These are phyloP conservation scores for Drosophila guanche DNA, from an alignment of 1,140 invertebrate genomes.

Conservation along the genomic window DNA sequence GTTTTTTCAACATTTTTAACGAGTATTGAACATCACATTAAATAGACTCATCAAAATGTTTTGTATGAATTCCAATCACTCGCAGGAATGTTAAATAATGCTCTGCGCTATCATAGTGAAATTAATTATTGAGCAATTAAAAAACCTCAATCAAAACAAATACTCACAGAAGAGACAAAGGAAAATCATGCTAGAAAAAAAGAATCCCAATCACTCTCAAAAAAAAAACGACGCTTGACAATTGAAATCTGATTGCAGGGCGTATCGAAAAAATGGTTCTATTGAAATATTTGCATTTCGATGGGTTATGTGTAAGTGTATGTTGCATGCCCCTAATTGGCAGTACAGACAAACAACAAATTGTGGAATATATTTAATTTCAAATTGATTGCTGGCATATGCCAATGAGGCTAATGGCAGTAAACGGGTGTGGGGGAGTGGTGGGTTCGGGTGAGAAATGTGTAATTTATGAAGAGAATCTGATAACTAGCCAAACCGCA, in stretches of 20 bases:
- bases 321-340: slow-evolving; percentile 57
- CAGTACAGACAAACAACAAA: slow-evolving; percentile 57
- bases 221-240: slow-evolving; percentile 71
- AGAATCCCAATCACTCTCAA: slow-evolving; percentile 36
- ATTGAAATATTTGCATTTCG: slow-evolving; percentile 54
- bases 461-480: slow-evolving; percentile 70
- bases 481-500: slow-evolving; percentile 59
- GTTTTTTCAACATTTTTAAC: no score
- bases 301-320: slow-evolving; percentile 18
- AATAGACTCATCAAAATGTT: slow-evolving; percentile 16
- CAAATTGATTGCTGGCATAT: slow-evolving; percentile 69
- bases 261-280: slow-evolving; percentile 1
- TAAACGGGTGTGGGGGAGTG: not conserved
- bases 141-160: slow-evolving; percentile 9
- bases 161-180: slow-evolving; percentile 5
- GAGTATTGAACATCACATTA: not conserved
- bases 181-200: slow-evolving; percentile 12
- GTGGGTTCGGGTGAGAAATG: slow-evolving; percentile 37
- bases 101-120: no score
- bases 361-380: slow-evolving; percentile 58
- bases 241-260: slow-evolving; percentile 68
- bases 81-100: not conserved
- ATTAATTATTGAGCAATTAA: slow-evolving; percentile 1
- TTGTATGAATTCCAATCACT: not conserved
- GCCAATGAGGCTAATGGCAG: slow-evolving; percentile 37